Base-by-base conservation (phyloP, 2,113 vertebrate species). In the Brachirus orientalis region DNA sequence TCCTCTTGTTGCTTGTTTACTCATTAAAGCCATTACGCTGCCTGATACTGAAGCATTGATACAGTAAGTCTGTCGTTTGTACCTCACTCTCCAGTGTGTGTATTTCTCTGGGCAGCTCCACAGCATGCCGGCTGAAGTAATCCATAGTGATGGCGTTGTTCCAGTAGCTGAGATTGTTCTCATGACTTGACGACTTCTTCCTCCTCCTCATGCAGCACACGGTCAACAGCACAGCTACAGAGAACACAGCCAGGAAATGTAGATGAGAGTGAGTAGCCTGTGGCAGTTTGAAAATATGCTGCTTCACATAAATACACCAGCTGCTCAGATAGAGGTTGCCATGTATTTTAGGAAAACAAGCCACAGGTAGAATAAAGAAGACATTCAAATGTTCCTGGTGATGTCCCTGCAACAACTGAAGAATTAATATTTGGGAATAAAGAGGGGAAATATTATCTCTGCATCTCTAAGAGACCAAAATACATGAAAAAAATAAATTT, bases 61-160 rank as follows among this genome's bases (percentile, higher is more conserved):
- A 28, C 28, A 28, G 50, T 53, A 58, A 68, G 71, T 40, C 35
- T 60, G 61, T 22, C 6, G 72, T 50, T 60, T 63, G 70, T 95
- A 99, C 98, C 96, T 99, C 98, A 40, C 95, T 96, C 87, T 97
- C 97, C 77, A 98, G 92, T 46, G 96, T 96, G 86, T 97, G 96
- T 79, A 99, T 98, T 91, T 98, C 96, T 80, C 96, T 92, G 0
- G 98, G 97, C 41, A 98, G 85, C 90, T 98, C 97, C 63, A 99
- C 98, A 0, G 98, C 98, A 7, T 98, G 96, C 48, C 94, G 93
- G 92, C 93, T 98, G 92, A 99, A 99, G 93, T 99, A 99, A 92
- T 99, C 98, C 98, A 98, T 98, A 82, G 98, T 99, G 90, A 99
- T 98, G 83, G 96, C 94, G 7, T 99, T 98, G 92, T 99, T 99